Conservation (phyloP, 2,888 invertebrate genomes). For the Pyrgus malvae region DNA sequence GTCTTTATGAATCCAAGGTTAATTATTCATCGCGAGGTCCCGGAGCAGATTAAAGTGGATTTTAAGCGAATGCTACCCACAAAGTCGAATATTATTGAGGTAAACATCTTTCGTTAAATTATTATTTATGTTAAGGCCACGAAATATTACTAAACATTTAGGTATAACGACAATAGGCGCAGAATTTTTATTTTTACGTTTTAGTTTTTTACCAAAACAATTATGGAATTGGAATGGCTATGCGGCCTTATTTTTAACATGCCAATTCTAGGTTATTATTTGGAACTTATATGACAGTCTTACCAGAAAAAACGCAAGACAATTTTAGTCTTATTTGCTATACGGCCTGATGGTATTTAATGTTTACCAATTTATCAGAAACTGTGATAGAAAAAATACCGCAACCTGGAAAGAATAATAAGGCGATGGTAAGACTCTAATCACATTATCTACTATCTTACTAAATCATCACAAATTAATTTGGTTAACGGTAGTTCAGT, state of each 20-base stretch:
- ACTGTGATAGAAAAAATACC: too few species aligned
- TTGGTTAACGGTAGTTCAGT: too few species aligned
- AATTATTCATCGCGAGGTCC: constrained; percentile 22
- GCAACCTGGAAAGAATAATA: too few species aligned
- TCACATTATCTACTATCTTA: too few species aligned
- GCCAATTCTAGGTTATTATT: too few species aligned
- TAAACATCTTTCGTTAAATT: constrained; percentile 24
- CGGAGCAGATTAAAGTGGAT: constrained; percentile 17
- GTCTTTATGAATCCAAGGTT: constrained; percentile 19
- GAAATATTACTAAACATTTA: constrained; percentile 1
- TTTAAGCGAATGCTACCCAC: constrained; percentile 13
- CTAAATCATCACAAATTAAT: too few species aligned
- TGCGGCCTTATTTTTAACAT: background rate
- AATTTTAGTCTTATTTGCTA: too few species aligned
- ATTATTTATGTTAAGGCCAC: constrained; percentile 18
- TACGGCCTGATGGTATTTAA: too few species aligned
- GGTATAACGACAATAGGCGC: background rate
- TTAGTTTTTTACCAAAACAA: background rate
- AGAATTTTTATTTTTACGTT: background rate
- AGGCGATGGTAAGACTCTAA: too few species aligned
- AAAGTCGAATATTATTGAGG: constrained; percentile 17
- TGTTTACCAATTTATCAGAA: too few species aligned
- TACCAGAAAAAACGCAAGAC: too few species aligned
- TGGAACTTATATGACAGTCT: too few species aligned
- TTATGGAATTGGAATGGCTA: background rate